Conservation (phyloP, 1,140 invertebrate species). For the Paralvinella palmiformis region DNA sequence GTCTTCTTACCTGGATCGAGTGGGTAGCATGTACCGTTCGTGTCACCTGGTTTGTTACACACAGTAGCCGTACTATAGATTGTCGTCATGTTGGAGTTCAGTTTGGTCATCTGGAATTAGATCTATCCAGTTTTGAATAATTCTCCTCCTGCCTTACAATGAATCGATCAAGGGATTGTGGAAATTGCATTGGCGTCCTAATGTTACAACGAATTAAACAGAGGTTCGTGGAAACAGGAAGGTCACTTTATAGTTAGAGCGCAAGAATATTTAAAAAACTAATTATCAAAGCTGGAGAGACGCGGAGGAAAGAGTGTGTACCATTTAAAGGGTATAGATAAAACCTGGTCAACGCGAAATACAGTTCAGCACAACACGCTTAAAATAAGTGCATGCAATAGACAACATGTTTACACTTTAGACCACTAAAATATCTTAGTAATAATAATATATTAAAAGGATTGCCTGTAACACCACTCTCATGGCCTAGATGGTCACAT, state of each 20-base stretch:
- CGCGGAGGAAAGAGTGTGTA: no score
- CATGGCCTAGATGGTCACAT: no score
- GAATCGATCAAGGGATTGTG: background rate
- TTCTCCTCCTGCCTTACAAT: background rate
- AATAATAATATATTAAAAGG: no score
- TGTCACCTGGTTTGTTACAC: conserved; percentile 56
- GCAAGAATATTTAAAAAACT: background rate
- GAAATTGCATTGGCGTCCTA: background rate
- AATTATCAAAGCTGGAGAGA: background rate
- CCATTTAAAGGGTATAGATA: no score
- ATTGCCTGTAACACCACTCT: no score
- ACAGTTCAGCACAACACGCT: no score
- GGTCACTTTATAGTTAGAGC: background rate
- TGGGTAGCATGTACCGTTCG: conserved; percentile 57
- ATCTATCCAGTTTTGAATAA: background rate
- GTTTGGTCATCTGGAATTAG: conserved; percentile 55
- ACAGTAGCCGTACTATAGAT: conserved; percentile 76
- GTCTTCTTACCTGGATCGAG: conserved; percentile 68
- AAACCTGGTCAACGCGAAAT: no score
- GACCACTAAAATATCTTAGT: no score
- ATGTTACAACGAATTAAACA: background rate
- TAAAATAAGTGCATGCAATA: no score
- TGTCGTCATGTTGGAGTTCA: conserved; percentile 67
- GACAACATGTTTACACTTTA: no score
- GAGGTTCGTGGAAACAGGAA: background rate